phyloP scores from a whole-genome alignment of 2,113 vertebrate species.

The Myiagra hebetior region DNA sequence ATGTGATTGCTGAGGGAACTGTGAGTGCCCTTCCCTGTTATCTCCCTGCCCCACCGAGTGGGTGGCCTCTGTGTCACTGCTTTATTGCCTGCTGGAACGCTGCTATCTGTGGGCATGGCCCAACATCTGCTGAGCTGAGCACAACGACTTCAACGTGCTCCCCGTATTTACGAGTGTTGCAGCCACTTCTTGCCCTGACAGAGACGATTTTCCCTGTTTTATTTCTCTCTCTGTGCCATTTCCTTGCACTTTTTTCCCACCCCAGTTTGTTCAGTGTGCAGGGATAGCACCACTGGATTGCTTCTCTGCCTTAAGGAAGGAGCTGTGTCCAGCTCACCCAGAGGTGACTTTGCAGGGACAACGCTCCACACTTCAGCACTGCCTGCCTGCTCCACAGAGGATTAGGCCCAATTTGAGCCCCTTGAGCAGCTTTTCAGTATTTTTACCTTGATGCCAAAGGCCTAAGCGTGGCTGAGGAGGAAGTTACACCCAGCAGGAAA shows the following conservation, averaged over 20 bases:
- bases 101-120: not conserved
- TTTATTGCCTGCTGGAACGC: not conserved
- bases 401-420: not conserved
- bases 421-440: not conserved
- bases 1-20: not conserved
- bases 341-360: not conserved
- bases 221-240: not conserved
- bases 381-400: not conserved
- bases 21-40: not conserved
- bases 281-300: accelerated
- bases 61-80: not conserved
- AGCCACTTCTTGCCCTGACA: not conserved
- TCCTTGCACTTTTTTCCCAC: accelerated
- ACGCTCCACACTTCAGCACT: accelerated
- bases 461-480: not conserved
- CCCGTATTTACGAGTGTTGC: not conserved
- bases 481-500: not conserved
- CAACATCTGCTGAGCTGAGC: not conserved
- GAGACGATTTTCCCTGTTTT: not conserved
- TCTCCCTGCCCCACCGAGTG: not conserved
- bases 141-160: accelerated
- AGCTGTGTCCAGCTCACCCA: not conserved
- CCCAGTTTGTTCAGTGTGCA: not conserved
- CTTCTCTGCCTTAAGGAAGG: not conserved
- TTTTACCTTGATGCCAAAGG: not conserved